phyloP scores from a whole-genome alignment of 2,113 vertebrate genomes.

The Nyctereutes procyonoides region DNA sequence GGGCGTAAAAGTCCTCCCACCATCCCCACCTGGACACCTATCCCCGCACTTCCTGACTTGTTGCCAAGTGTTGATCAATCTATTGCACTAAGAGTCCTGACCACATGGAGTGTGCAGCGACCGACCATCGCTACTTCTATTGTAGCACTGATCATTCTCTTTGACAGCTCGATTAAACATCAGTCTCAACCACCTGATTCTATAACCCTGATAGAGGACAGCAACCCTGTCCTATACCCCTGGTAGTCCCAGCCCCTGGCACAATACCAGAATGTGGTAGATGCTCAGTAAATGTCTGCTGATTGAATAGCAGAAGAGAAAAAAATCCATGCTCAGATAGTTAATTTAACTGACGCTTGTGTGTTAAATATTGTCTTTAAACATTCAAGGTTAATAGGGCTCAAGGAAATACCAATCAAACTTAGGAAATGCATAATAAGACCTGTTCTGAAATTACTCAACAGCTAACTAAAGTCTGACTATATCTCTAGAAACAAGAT shows the following conservation, averaged over 20 bases:
- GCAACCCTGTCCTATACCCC: neutral
- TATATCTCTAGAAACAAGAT: conserved; percentile 39
- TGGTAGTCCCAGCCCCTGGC: neutral
- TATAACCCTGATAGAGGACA: neutral
- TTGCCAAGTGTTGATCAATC: neutral
- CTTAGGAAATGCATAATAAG: neutral
- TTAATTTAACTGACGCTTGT: neutral
- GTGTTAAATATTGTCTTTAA: neutral
- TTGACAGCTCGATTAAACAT: neutral
- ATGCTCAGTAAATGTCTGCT: neutral
- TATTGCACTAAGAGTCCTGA: neutral
- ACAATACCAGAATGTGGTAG: neutral
- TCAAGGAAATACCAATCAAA: neutral
- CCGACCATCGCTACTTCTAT: neutral
- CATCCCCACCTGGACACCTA: accelerated
- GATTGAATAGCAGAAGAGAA: neutral
- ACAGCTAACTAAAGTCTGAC: conserved; percentile 2
- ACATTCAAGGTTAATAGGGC: neutral
- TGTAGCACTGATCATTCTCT: neutral
- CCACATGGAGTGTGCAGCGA: neutral
- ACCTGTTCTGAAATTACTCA: neutral
- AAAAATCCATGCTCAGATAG: neutral
- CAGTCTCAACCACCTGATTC: neutral
- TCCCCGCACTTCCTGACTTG: neutral
- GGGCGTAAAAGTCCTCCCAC: neutral